Conservation (phyloP, 2,888 invertebrate genomes). For the Sisyra terminalis region DNA sequence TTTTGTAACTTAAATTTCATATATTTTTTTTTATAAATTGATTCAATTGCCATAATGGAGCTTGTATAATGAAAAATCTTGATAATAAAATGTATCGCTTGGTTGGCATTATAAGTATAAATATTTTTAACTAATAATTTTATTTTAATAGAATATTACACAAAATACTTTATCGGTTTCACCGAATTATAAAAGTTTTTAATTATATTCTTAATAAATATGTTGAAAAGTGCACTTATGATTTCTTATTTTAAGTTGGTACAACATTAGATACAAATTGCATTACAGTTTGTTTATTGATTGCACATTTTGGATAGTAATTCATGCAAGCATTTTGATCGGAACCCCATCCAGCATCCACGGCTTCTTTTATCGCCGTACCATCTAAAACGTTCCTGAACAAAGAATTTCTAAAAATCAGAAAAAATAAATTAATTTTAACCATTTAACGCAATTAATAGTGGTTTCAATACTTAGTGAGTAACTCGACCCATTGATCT, state of each 20-base stretch:
- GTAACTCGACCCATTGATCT: constrained; percentile 40
- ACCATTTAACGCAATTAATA: constrained; percentile 1
- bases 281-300: constrained; percentile 47
- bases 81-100: too few relatives aligned
- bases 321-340: constrained; percentile 39
- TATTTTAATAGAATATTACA: too few relatives aligned
- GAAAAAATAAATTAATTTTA: constrained; percentile 2
- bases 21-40: too few relatives aligned
- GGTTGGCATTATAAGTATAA: too few relatives aligned
- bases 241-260: constrained; percentile 23
- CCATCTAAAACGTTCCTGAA: constrained; percentile 54
- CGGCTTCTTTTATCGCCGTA: constrained; percentile 51
- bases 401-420: constrained; percentile 39
- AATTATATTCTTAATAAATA: too few relatives aligned
- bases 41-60: too few relatives aligned
- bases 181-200: too few relatives aligned
- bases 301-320: constrained; percentile 46
- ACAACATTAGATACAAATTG: constrained; percentile 51
- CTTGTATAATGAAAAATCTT: too few relatives aligned
- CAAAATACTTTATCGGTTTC: too few relatives aligned
- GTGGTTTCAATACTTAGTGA: constrained; percentile 37
- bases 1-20: too few relatives aligned
- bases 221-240: too few relatives aligned
- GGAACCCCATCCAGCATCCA: constrained; percentile 38
- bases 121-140: too few relatives aligned